These are phyloP conservation scores for Scomber colias DNA, from an alignment of 2,113 vertebrate genomes.

Conservation along the genomic window DNA sequence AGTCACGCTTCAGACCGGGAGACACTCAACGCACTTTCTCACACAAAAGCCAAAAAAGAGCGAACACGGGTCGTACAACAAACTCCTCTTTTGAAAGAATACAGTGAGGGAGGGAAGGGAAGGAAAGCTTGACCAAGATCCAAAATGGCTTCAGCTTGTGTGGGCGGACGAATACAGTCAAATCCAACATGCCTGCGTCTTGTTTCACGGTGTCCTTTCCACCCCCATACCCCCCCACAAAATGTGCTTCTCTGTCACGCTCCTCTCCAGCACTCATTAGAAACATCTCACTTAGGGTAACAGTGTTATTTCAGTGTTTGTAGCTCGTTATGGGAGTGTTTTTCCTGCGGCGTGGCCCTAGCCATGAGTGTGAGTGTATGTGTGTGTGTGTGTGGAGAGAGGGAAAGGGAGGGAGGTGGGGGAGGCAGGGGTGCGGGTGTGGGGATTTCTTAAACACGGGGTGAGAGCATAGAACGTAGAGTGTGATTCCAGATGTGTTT, in stretches of 20 bases:
- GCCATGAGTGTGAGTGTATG: constrained; percentile 48
- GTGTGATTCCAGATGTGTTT: constrained; percentile 87
- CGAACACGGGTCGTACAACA: constrained; percentile 59
- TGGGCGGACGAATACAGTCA: constrained; percentile 68
- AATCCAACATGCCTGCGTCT: constrained; percentile 67
- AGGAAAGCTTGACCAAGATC: constrained; percentile 55
- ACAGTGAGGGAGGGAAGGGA: constrained; percentile 43
- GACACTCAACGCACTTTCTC: constrained; percentile 70
- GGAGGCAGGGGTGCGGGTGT: constrained; percentile 11
- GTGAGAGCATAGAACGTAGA: constrained; percentile 68
- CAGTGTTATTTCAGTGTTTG: constrained; percentile 83
- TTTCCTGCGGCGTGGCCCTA: constrained; percentile 73
- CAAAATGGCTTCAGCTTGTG: constrained; percentile 73
- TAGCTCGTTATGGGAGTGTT: constrained; percentile 79
- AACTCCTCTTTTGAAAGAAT: constrained; percentile 50
- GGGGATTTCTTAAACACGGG: constrained; percentile 67
- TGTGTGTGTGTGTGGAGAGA: constrained; percentile 32
- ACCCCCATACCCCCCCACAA: background rate
- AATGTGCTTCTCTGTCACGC: constrained; percentile 50
- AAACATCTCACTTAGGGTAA: constrained; percentile 81
- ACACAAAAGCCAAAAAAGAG: constrained; percentile 71
- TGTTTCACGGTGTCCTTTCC: constrained; percentile 51
- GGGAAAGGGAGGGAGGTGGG: constrained; percentile 24
- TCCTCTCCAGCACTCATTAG: constrained; percentile 75
- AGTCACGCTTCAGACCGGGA: constrained; percentile 81